Base-by-base conservation (phyloP, 2,797 vertebrate genomes). In the Buphagus erythrorhynchus region DNA sequence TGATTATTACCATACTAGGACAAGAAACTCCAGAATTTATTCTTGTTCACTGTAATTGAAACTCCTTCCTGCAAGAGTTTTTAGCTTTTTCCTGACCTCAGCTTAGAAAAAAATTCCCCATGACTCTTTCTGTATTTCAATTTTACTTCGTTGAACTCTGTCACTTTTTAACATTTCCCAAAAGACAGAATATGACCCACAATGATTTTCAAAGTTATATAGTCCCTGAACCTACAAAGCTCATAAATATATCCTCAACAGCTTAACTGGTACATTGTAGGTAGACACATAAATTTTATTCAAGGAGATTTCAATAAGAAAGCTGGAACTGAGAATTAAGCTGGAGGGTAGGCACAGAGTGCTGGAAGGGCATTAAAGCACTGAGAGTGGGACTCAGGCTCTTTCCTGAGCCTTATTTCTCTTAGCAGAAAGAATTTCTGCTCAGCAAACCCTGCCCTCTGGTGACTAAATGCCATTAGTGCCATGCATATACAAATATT, bases 391-490 rank as follows among this genome's bases (percentile, higher is more conserved):
- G 16, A 29, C 26, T 36, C 38, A 26, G 67, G 52, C 11, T 58
- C 48, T 28, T 48, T 36, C 38, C 38, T 7, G 24, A 61, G 71
- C 38, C 19, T 66, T 22, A 19, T 14, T 48, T 54, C 58, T 51
- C 78, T 5, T 1, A 58, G 75, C 31, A 33, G 62, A 42, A 91
- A 26, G 61, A 42, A 88, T 73, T 92, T 97, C 97, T 78, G 35
- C 45, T 88, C 97, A 93, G 98, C 87, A 92, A 78, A 96, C 90
- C 92, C 97, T 98, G 98, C 98, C 98, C 98, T 98, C 98, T 98
- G 95, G 97, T 97, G 98, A 90, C 86, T 36, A 62, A 73, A 86
- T 26, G 22, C 26, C 10, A 49, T 48, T 78, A 97, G 62, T 79
- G 49, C 97, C 45, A 49, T 4, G 52, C 33, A 57, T n/a, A 31